Evolutionary conservation across 2,888 invertebrate genomes (phyloP), one percentile per base, ranked within the genome.

Genomic region (Nymphalis c-album): DNA sequence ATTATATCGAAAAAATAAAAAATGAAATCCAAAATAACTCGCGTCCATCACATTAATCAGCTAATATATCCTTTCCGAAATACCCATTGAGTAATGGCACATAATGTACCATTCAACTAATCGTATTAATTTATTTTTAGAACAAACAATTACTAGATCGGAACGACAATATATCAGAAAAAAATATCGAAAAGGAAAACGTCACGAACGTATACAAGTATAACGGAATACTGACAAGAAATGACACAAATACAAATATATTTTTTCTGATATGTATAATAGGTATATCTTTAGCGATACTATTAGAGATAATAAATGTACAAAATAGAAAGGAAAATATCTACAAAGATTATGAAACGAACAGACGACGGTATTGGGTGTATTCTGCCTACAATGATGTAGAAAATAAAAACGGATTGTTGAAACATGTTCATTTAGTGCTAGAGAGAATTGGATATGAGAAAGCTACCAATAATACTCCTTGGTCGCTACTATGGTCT

Each of bases 401-500:
- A 1, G 93, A 95, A 45, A 92, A 92, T 46, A 83, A 83, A 67
- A 93, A 94, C 55, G 96, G 96, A 0, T 93, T 96, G 75, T 89
- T 98, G 67, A 94, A 94, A 78, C 98, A 99, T 85, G 96, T 99
- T 0, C 94, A 95, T 78, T 91, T 94, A 46, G 95, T 98, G 1
- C 92, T 99, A 71, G 92, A 95, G 10, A 92, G 95, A 72, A 84
- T 97, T 17, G 98, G 98, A 0, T 98, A 95, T 77, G 86, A 93
- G 66, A 93, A 94, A 73, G 93, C 91, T 0, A 85, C 86, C 0
- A 88, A 94, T 46, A 79, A 88, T 10, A 85, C 93, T 0, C 92
- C 95, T 1, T 99, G 98, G 98, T 95, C 96, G 81, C 91, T 99
- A 0, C 87, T 99, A 13, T 99, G 99, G 99, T 95, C 98, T 0